Evolutionary conservation across 1,140 invertebrate genomes (phyloP).

Genomic region (Drosophila pallidifrons): DNA sequence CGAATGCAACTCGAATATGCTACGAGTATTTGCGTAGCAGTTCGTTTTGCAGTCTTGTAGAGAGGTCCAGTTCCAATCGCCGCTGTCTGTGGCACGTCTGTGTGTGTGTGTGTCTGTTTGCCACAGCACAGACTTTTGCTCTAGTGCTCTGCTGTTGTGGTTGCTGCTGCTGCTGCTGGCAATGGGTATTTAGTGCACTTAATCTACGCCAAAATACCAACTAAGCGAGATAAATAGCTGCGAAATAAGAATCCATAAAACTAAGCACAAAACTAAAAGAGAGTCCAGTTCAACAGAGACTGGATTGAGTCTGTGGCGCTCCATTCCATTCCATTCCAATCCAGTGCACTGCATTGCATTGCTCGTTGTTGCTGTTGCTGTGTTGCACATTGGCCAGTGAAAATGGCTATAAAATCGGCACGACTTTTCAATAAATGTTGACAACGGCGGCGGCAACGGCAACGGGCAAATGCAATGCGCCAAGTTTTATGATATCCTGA

Average conservation of each 20-base stretch:
- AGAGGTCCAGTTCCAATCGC: constrained; percentile 18
- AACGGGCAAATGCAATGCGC: constrained; percentile 69
- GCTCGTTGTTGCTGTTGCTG: constrained; percentile 28
- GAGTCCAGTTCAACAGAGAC: not conserved
- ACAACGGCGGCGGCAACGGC: constrained; percentile 63
- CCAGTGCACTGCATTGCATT: not conserved
- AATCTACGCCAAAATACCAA: constrained; percentile 83
- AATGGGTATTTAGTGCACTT: constrained; percentile 81
- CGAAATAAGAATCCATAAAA: constrained; percentile 79
- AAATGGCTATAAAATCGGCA: constrained; percentile 84
- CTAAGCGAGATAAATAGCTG: constrained; percentile 84
- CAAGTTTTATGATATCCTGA: constrained; percentile 84
- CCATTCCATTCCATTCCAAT: constrained; percentile 6
- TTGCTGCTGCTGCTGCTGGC: constrained; percentile 38
- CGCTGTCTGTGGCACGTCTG: constrained; percentile 59
- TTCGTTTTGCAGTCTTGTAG: not conserved
- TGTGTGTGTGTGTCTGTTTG: not conserved
- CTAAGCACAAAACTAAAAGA: constrained; percentile 45
- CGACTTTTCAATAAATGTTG: constrained; percentile 85
- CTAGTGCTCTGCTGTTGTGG: constrained; percentile 42
- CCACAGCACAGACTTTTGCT: constrained; percentile 51
- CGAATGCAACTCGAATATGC: constrained; percentile 72
- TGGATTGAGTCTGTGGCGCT: constrained; percentile 3
- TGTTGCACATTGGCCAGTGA: constrained; percentile 62
- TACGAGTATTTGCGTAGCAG: constrained; percentile 55